phyloP scores from a whole-genome alignment of 2,113 vertebrate species.

The Amazona vittata region DNA sequence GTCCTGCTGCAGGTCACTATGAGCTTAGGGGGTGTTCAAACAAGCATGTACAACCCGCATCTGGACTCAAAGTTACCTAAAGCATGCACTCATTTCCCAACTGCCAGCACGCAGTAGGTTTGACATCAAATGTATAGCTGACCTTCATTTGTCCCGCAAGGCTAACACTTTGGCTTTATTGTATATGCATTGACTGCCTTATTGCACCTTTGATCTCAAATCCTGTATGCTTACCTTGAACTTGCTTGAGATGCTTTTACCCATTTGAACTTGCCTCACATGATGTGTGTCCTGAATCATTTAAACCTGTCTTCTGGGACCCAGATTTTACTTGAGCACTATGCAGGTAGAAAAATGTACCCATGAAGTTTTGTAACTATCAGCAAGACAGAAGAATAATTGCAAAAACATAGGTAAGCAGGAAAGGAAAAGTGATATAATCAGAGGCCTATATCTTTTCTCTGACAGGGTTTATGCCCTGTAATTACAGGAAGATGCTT shows the following conservation, averaged over 20 bases:
- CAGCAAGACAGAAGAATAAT: background rate
- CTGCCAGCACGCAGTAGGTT: background rate
- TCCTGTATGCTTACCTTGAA: background rate
- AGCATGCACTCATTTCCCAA: background rate
- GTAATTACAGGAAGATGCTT: constrained; percentile 25
- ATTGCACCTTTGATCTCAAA: background rate
- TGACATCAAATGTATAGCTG: background rate
- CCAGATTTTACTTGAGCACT: background rate
- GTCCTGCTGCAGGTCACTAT: background rate
- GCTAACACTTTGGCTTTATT: background rate
- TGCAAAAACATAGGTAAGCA: background rate
- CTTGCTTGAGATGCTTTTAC: background rate
- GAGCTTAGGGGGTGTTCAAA: background rate
- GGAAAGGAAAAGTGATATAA: background rate
- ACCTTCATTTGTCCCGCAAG: background rate
- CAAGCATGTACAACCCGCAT: background rate
- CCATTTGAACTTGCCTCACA: background rate
- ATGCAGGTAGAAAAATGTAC: background rate
- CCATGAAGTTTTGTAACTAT: background rate
- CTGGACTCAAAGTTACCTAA: background rate
- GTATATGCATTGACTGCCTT: background rate
- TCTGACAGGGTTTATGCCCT: constrained; percentile 28
- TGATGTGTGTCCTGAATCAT: background rate
- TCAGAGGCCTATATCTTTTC: background rate
- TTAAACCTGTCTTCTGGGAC: background rate